phyloP scores from a whole-genome alignment of 2,888 invertebrate genomes.

The Athetis lepigone region DNA sequence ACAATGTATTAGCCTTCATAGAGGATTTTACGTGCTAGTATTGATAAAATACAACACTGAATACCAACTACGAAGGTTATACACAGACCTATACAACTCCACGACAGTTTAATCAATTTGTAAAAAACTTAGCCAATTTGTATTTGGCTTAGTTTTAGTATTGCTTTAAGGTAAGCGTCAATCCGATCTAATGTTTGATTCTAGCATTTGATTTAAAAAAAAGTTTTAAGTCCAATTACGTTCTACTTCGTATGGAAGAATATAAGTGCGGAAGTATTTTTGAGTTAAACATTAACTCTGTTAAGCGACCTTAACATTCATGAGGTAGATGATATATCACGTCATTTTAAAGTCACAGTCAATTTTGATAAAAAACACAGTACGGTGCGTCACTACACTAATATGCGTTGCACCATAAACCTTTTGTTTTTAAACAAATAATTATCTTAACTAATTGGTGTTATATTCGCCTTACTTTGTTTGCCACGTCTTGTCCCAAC shows the following conservation, averaged over 20 bases:
- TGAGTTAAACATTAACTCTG: constrained; percentile 43
- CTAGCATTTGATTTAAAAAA: background rate
- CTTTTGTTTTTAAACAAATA: constrained; percentile 30
- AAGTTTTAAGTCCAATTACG: constrained; percentile 10
- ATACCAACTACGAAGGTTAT: background rate
- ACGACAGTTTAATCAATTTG: background rate
- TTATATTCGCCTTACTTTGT: constrained; percentile 9
- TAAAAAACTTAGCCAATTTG: background rate
- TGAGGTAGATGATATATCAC: constrained; percentile 60
- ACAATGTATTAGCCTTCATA: background rate
- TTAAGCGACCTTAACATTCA: constrained; percentile 48
- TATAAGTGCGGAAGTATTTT: constrained; percentile 46
- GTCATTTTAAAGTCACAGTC: constrained; percentile 37
- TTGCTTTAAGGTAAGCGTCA: background rate
- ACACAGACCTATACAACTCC: too few relatives aligned
- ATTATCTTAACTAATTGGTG: constrained; percentile 25
- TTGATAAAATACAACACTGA: constrained; percentile 6
- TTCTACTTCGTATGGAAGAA: constrained; percentile 32
- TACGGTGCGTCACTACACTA: background rate
- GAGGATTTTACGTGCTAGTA: background rate
- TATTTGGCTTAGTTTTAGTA: too few relatives aligned
- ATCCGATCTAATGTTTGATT: too few relatives aligned
- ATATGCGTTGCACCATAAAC: constrained; percentile 7
- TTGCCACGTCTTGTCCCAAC: constrained; percentile 1
- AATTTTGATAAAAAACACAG: constrained; percentile 39